Evolutionary conservation across 1,140 invertebrate species (phyloP), one percentile per base, ranked within the genome.

Genomic region (Bombus picipes): DNA sequence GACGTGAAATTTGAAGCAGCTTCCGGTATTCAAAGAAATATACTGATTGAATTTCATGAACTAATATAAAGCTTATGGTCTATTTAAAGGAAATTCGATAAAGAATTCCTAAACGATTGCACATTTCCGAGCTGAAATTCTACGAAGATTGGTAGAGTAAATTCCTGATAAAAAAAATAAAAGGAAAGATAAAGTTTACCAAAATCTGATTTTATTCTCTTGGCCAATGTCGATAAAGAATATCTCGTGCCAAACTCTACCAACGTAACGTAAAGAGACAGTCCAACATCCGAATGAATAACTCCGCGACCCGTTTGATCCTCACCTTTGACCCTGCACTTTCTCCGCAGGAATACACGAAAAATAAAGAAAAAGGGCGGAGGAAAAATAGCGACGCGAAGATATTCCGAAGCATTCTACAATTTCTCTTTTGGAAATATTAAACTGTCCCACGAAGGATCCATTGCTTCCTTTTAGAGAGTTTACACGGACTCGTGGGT

Each of bases 401-500:
- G 32, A 18, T 66, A 34, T 66, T 18, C n/a, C 15, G n/a, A 13
- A 3, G 10, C 25, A 28, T 22, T 47, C 6, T 28, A 10, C 1
- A 8, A 34, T n/a, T 71, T 34, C 4, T 53, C 12, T 4, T 13
- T 28, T 13, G 37, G 3, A 70, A 53, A 32, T 53, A 83, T 66
- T 66, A 32, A 47, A 62, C 28, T n/a, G 5, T 22, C 18, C 47
- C 25, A 12, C n/a, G 22, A 9, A 53, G 39, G 59, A 47, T 65
- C 32, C 71, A 25, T 83, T 39, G 43, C 43, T n/a, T 76, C 59
- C 62, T 83, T 76, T 66, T n/a, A 75, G 13, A 34, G 57, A 34
- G 75, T 82, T 82, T 65, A 47, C 81, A 57, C 41, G 39, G 6
- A 18, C n/a, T 22, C 8, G 53, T 2, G 80, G 70, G 80, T 81